Base-by-base conservation (phyloP, 2,113 vertebrate genomes). In the Emydura subglobosa region DNA sequence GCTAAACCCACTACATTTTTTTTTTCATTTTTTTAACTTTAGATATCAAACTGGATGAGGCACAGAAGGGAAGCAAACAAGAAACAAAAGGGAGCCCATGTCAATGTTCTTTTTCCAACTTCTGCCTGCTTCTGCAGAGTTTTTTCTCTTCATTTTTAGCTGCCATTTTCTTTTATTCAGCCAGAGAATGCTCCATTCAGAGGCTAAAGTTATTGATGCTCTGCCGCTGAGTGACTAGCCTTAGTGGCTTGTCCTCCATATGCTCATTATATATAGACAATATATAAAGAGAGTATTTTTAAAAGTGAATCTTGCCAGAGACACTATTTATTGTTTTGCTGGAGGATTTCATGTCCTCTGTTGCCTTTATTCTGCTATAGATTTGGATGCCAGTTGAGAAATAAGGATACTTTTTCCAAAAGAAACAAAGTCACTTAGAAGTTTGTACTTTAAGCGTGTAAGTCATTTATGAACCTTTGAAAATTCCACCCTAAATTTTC, bases 311-410 rank as follows among this genome's bases (percentile, higher is more conserved):
- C 4, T 29, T 86, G n/a, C 83, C 19, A 50, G 53, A 3, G 2
- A 91, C 82, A 2, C 0, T 1, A 8, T 51, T 44, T 7, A 21
- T 7, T 4, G 72, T 12, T 25, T 34, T n/a, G 31, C 1, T 2
- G 65, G 25, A 29, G 50, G 42, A 79, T n/a, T 72, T 79, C 5
- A 1, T 17, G 16, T 39, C 44, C 72, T 87, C 80, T n/a, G 13
- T 79, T 84, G 24, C 8, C 54, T 91, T 89, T 61, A 24, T 19
- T 10, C 82, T 82, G 16, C n/a, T 47, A 84, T 57, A 91, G 6
- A 22, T 61, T 22, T 74, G 72, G 22, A 1, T 49, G 4, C 80
- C 31, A 87, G 83, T 25, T 57, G 47, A 90, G 11, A 83, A 61
- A 76, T 27, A 12, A 76, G 59, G 8, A 53, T 21, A 76, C 55